These are phyloP conservation scores for Nasalis larvatus DNA, from an alignment of 2,113 vertebrate genomes.

Conservation along the genomic window DNA sequence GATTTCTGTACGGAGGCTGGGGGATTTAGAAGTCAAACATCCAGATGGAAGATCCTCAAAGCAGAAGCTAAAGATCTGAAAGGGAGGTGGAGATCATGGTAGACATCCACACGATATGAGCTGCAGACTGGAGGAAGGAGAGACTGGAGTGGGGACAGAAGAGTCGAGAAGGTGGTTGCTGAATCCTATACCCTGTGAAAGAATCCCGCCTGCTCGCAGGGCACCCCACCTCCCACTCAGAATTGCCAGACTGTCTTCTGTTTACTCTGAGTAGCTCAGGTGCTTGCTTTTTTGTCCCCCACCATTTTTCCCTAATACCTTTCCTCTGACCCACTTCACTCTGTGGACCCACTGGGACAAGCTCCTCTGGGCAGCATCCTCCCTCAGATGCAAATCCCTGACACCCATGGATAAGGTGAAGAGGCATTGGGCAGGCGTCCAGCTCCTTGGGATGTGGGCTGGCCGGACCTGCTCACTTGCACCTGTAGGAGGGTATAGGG, in stretches of 20 bases:
- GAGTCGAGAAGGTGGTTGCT: neutral
- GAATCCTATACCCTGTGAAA: neutral
- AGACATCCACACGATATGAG: neutral
- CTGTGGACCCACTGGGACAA: neutral
- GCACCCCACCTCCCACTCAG: accelerated
- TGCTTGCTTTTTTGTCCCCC: neutral
- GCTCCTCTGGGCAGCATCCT: neutral
- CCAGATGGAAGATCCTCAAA: neutral
- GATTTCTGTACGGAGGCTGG: neutral
- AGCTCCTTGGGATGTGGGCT: neutral
- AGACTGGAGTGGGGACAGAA: neutral
- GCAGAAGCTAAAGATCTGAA: neutral
- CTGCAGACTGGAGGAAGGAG: neutral
- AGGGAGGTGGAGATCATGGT: neutral
- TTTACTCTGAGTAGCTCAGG: neutral
- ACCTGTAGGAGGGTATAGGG: neutral
- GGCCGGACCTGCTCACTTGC: neutral
- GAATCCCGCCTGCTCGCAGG: accelerated
- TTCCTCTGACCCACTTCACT: neutral
- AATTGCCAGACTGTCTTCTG: neutral
- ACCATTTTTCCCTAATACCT: too few relatives aligned
- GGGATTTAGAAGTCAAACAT: neutral
- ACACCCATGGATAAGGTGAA: neutral
- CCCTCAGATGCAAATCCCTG: neutral
- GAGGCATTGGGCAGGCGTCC: neutral